Conservation (phyloP, 2,888 invertebrate species). For the Halictus quadricinctus region DNA sequence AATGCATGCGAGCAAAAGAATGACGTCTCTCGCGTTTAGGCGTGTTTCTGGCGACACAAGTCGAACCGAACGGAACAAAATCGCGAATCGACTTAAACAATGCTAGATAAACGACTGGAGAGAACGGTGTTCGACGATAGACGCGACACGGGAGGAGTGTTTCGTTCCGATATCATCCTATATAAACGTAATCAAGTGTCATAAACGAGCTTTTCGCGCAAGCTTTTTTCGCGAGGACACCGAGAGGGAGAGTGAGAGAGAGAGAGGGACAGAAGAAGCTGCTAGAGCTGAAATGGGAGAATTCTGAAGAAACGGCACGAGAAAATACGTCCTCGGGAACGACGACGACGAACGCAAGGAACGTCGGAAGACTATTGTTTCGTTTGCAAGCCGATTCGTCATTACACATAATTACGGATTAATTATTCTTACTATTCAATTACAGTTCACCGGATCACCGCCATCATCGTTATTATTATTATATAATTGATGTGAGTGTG, state of each 20-base stretch:
- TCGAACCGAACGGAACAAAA: slow-evolving; percentile 19
- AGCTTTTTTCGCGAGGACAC: slow-evolving; percentile 54
- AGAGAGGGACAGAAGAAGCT: too few species aligned
- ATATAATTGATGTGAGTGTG: slow-evolving; percentile 75
- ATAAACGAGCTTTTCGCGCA: slow-evolving; percentile 60
- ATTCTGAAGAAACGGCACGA: not conserved
- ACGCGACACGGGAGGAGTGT: slow-evolving; percentile 17
- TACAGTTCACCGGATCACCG: slow-evolving; percentile 62
- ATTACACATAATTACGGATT: slow-evolving; percentile 66
- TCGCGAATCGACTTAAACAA: not conserved
- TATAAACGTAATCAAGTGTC: slow-evolving; percentile 62
- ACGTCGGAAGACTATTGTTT: slow-evolving; percentile 61
- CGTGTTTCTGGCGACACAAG: slow-evolving; percentile 26
- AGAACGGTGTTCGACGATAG: slow-evolving; percentile 36
- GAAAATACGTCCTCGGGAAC: slow-evolving; percentile 33
- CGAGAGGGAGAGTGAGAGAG: not conserved
- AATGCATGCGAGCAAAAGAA: slow-evolving; percentile 34
- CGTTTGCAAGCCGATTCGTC: slow-evolving; percentile 62
- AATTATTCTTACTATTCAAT: slow-evolving; percentile 68
- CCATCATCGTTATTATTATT: slow-evolving; percentile 69
- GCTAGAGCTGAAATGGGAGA: not conserved
- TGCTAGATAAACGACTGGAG: not conserved
- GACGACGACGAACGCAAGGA: slow-evolving; percentile 51
- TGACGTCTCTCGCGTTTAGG: slow-evolving; percentile 2
- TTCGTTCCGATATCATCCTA: slow-evolving; percentile 62